Conservation (phyloP, 2,113 vertebrate species). For the Blennius ocellaris region DNA sequence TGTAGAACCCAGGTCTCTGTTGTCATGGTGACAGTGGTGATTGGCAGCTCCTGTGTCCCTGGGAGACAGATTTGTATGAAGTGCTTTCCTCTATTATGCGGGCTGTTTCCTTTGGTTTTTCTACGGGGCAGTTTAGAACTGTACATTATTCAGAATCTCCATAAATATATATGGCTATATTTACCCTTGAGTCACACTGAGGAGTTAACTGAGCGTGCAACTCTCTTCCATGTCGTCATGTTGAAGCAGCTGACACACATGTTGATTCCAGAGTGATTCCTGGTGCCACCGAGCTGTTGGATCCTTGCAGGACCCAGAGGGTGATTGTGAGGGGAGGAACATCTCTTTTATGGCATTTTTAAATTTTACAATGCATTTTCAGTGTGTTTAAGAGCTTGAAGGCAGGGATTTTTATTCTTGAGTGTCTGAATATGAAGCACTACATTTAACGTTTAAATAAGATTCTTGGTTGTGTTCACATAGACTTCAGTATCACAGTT, state of each 20-base stretch:
- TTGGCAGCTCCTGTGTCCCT: constrained; percentile 66
- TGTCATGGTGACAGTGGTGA: constrained; percentile 75
- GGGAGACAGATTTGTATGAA: constrained; percentile 72
- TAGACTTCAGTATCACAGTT: too few relatives aligned
- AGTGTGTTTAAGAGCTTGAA: constrained; percentile 16
- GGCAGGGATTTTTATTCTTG: constrained; percentile 8
- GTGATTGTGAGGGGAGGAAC: constrained; percentile 13
- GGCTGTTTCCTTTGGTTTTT: constrained; percentile 42
- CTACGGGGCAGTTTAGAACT: constrained; percentile 9
- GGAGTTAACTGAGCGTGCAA: constrained; percentile 7
- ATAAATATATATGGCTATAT: constrained; percentile 5
- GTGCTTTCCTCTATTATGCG: constrained; percentile 58
- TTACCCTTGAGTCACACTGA: constrained; percentile 33
- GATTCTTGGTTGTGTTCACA: too few relatives aligned
- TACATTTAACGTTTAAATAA: background rate
- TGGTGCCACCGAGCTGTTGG: background rate
- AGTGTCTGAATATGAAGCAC: background rate
- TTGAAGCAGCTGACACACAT: constrained; percentile 12
- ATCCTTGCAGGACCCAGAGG: constrained; percentile 27
- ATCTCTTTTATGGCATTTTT: constrained; percentile 25
- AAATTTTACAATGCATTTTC: constrained; percentile 1
- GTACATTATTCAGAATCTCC: constrained; percentile 39
- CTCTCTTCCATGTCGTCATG: background rate
- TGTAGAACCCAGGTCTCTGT: constrained; percentile 63
- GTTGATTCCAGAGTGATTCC: constrained; percentile 30